Percentiles rank a stretch among this genome's conserved stretches.
These are phyloP conservation scores for Antheraea mylitta DNA, from an alignment of 1,140 invertebrate species.

Conservation along the genomic window DNA sequence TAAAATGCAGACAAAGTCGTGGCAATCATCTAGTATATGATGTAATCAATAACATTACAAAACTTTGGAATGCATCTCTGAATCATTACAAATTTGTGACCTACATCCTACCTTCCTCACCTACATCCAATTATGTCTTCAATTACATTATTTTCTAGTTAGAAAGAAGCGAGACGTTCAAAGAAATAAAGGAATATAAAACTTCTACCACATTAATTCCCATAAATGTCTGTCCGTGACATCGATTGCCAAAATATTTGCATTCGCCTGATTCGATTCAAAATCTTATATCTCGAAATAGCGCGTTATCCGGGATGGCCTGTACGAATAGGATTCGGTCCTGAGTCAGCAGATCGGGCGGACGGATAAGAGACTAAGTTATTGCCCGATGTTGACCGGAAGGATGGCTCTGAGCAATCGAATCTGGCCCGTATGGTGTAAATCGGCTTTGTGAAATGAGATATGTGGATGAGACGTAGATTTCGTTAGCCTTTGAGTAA, in stretches of 20 bases:
- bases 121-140: no score
- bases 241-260: conserved; percentile 21
- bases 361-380: conserved; percentile 58
- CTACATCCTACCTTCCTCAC: no score
- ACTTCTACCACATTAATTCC: neutral
- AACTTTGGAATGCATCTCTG: no score
- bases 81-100: no score
- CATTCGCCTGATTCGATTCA: conserved; percentile 27
- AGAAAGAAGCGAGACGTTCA: no score
- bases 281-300: conserved; percentile 29
- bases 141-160: no score
- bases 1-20: no score
- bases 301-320: conserved; percentile 31
- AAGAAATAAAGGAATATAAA: neutral
- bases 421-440: conserved; percentile 26
- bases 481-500: neutral
- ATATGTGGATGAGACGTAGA: conserved; percentile 9
- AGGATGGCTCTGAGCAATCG: conserved; percentile 26
- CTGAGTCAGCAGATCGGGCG: conserved; percentile 50
- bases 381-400: conserved; percentile 45
- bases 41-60: no score
- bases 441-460: conserved; percentile 27
- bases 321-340: conserved; percentile 34
- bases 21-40: no score
- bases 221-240: neutral